Base-by-base conservation (phyloP, 2,113 vertebrate genomes). In the Oreochromis tanganicae region DNA sequence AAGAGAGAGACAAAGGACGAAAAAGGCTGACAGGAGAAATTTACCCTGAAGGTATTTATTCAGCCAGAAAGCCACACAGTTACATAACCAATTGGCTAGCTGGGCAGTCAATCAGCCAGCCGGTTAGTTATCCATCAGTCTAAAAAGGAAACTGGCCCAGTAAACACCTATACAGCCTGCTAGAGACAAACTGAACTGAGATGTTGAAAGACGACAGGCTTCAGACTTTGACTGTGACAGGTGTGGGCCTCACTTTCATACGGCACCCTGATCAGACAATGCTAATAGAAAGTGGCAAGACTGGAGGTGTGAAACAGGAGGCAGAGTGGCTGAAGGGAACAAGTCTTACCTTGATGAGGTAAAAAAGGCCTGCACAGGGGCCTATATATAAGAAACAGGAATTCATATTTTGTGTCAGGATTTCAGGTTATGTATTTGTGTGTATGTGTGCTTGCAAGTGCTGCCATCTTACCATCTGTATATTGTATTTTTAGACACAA, bases 241-340 rank as follows among this genome's bases (percentile, higher is more conserved):
- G 90, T 93, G 91, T 92, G 89, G 54, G 81, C 56, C 63, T 85
- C 85, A 81, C 82, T 86, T 88, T 94, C 87, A 90, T 86, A 88
- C 11, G 59, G 83, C 48, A 81, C 38, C 87, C 50, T 86, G 92
- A 87, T 66, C 88, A 85, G 61, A 41, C 16, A 91, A 87, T 46
- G 86, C 87, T 94, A 83, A 94, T 84, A 63, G 52, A 32, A 88
- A 86, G 89, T 88, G 91, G 88, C 93, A 92, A 66, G 91, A 84
- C 11, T 56, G 32, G 88, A 91, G 87, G 91, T 91, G 91, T 92
- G 88, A 94, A 90, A 75, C 73, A 83, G 82, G 82, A 88, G 32
- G 66, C 46, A 50, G 80, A 84, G 75, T 27, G 78, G 87, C 82
- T 80, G 86, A 92, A 63, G 78, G 66, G 29, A 85, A 27, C 83